A percentile compares a stretch with the other conserved stretches of the same genome.
phyloP scores from a whole-genome alignment of 2,113 vertebrate species.

The Heteronetta atricapilla region DNA sequence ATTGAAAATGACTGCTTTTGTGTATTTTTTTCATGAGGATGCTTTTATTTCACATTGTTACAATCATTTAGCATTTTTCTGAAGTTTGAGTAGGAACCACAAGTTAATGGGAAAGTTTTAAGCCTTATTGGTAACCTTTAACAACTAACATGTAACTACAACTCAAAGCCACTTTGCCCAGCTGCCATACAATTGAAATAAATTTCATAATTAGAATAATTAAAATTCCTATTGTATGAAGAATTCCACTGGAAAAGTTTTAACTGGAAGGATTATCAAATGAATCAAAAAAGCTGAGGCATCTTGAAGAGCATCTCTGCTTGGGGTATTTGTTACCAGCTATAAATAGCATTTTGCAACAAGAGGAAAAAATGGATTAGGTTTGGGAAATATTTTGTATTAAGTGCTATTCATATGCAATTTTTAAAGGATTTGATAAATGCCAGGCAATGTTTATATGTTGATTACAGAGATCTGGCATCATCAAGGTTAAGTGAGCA shows the following conservation, averaged over 20 bases:
- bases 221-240: background rate
- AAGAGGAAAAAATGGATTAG: background rate
- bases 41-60: constrained; percentile 26
- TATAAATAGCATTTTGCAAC: background rate
- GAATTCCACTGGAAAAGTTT: background rate
- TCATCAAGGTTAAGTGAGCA: background rate
- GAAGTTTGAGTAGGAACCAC: background rate
- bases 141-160: background rate
- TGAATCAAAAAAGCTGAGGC: background rate
- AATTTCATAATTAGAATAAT: background rate
- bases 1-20: constrained; percentile 24
- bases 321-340: background rate
- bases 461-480: background rate
- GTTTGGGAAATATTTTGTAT: background rate
- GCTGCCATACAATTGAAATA: background rate
- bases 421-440: background rate
- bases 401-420: background rate
- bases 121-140: background rate
- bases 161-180: background rate
- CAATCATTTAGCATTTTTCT: constrained; percentile 18
- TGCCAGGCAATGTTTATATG: background rate
- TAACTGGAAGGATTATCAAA: background rate
- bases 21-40: background rate
- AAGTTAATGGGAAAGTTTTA: constrained; percentile 43
- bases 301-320: background rate